A percentile compares a stretch with the other conserved stretches of the same genome.
Evolutionary conservation across 1,140 invertebrate genomes (phyloP).

Genomic region (Zelostemma sp.): DNA sequence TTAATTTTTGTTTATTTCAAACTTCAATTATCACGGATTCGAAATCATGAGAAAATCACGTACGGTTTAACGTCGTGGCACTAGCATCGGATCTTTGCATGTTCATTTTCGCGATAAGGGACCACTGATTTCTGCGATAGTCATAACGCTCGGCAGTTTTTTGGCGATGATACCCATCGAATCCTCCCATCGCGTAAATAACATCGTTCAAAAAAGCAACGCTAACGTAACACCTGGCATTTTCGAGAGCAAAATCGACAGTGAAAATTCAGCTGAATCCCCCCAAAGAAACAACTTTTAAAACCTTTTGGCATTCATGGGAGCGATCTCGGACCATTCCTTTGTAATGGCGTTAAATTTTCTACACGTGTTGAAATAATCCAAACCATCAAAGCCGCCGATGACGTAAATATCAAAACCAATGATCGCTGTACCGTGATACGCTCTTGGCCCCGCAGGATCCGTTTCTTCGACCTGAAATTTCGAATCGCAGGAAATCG

Average conservation of each 20-base stretch:
- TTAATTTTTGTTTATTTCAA: too few relatives aligned
- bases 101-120: conserved; percentile 76
- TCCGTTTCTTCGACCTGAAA: conserved; percentile 72
- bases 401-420: conserved; percentile 78
- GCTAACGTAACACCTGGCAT: conserved; percentile 75
- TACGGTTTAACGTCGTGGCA: conserved; percentile 73
- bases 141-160: conserved; percentile 84
- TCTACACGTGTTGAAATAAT: conserved; percentile 76
- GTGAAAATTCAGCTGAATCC: conserved; percentile 5
- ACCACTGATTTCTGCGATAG: conserved; percentile 76
- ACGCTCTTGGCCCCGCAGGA: conserved; percentile 76
- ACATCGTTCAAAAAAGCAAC: conserved; percentile 75
- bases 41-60: not conserved
- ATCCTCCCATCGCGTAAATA: conserved; percentile 84
- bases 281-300: too few relatives aligned
- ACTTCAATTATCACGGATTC: too few relatives aligned
- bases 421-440: conserved; percentile 80
- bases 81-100: conserved; percentile 79
- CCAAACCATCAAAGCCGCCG: conserved; percentile 77
- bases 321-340: conserved; percentile 75
- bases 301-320: conserved; percentile 75
- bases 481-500: not conserved
- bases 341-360: conserved; percentile 77
- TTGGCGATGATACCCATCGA: conserved; percentile 79
- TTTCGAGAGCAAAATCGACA: not conserved